phyloP scores from a whole-genome alignment of 1,140 invertebrate species.

The Physella acuta region DNA sequence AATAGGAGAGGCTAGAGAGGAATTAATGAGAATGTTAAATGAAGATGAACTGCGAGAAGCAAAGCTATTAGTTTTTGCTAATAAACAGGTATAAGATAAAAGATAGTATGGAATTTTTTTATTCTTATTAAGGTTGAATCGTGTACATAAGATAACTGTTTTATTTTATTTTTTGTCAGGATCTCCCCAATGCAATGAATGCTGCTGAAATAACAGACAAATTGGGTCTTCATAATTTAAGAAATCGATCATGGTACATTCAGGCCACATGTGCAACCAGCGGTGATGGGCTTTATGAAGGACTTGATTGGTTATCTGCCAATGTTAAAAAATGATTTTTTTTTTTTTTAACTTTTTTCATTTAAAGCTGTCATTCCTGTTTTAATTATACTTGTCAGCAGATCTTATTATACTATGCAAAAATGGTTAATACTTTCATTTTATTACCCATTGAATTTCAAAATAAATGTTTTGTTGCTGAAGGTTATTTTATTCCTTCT shows the following conservation, averaged over 20 bases:
- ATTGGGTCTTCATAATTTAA: slow-evolving; percentile 83
- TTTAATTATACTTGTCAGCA: too few species aligned
- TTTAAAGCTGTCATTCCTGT: too few species aligned
- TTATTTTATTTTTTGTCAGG: slow-evolving; percentile 66
- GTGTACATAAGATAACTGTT: too few species aligned
- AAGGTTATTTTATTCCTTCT: too few species aligned
- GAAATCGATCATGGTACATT: slow-evolving; percentile 87
- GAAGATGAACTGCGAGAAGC: slow-evolving; percentile 98
- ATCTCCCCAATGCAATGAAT: slow-evolving; percentile 98
- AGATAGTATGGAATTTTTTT: too few species aligned
- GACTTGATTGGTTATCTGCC: slow-evolving; percentile 97
- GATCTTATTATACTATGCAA: too few species aligned
- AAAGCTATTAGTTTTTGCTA: slow-evolving; percentile 95
- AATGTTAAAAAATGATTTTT: slow-evolving; percentile 44
- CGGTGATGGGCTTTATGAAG: slow-evolving; percentile 95
- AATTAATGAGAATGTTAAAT: slow-evolving; percentile 88
- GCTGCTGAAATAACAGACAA: slow-evolving; percentile 97
- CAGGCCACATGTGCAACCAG: slow-evolving; percentile 97
- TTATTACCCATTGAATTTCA: too few species aligned
- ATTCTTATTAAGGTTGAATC: too few species aligned
- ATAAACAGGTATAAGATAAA: slow-evolving; percentile 94
- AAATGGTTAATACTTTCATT: too few species aligned
- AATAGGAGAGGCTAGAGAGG: slow-evolving; percentile 89
- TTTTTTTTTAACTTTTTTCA: too few species aligned
- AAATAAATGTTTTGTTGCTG: too few species aligned